Conservation (phyloP, 2,888 invertebrate genomes). For the Campoletis raptor region DNA sequence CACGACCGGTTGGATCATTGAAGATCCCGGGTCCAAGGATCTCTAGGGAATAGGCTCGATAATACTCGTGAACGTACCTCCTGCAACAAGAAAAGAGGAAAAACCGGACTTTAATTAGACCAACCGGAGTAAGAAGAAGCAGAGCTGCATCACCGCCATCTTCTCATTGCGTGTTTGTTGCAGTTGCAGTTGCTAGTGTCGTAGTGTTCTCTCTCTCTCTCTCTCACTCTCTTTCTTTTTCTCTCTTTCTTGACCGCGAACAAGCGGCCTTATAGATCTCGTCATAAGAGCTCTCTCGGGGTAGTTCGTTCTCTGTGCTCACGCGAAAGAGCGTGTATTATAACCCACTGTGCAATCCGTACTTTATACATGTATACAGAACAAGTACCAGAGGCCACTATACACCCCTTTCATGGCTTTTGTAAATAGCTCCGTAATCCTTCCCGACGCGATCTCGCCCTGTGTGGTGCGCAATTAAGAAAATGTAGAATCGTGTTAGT, state of each 20-base stretch:
- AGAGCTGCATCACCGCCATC: conserved; percentile 7
- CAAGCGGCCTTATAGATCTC: conserved; percentile 62
- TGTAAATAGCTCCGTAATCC: conserved; percentile 22
- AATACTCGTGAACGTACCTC: conserved; percentile 74
- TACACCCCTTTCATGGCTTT: conserved; percentile 47
- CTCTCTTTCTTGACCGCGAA: conserved; percentile 40
- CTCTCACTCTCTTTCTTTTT: background rate
- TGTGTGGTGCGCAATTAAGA: conserved; percentile 62
- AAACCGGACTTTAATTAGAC: conserved; percentile 78
- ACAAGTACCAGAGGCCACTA: conserved; percentile 52
- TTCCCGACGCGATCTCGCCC: background rate
- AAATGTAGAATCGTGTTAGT: conserved; percentile 75
- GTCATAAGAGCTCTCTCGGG: conserved; percentile 57
- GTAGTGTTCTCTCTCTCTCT: background rate
- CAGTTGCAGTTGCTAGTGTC: conserved; percentile 16
- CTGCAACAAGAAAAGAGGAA: conserved; percentile 74
- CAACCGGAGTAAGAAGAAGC: conserved; percentile 64
- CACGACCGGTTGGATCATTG: conserved; percentile 70
- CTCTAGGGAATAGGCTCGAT: conserved; percentile 49
- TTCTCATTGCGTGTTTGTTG: conserved; percentile 32
- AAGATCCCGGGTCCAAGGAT: conserved; percentile 33
- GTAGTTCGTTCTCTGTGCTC: conserved; percentile 17
- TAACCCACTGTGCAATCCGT: conserved; percentile 34
- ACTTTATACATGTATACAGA: conserved; percentile 39
- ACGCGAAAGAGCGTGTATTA: conserved; percentile 44